phyloP scores from a whole-genome alignment of 2,113 vertebrate species.

The Telmatochromis sp. region DNA sequence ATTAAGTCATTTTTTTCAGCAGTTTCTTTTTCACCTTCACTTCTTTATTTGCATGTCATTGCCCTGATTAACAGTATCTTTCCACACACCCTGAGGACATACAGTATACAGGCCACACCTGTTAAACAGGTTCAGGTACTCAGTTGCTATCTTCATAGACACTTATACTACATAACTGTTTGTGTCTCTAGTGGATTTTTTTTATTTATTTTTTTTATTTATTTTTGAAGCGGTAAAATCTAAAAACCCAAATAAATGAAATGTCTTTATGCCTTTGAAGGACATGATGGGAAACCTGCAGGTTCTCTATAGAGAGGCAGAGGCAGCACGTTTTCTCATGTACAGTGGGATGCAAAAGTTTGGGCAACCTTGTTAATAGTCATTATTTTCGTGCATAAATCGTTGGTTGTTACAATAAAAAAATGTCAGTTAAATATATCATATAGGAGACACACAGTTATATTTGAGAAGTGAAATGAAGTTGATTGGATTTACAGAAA shows the following conservation, averaged over 20 bases:
- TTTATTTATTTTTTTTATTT: fast-evolving
- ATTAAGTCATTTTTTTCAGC: not conserved
- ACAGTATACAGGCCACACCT: not conserved
- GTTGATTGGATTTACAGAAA: not conserved
- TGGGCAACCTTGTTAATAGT: not conserved
- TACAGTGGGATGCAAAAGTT: not conserved
- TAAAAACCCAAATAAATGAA: not conserved
- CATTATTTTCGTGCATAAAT: not conserved
- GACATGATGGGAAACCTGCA: not conserved
- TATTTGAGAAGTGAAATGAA: not conserved
- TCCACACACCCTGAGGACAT: not conserved
- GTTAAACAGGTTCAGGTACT: not conserved
- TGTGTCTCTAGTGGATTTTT: not conserved
- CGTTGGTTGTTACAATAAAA: not conserved
- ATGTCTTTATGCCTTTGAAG: not conserved
- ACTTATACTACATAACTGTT: not conserved
- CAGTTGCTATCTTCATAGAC: not conserved
- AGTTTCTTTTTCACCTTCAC: not conserved
- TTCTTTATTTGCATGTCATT: not conserved
- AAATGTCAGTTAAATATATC: not conserved
- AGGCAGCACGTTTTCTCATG: not conserved
- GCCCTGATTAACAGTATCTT: not conserved
- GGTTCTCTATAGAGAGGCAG: not conserved
- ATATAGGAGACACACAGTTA: not conserved
- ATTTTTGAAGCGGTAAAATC: not conserved